A percentile compares a stretch with the other conserved stretches of the same genome.
Conservation (phyloP, 64 coral and sea anemone genomes). For the Pocillopora damicornis region DNA sequence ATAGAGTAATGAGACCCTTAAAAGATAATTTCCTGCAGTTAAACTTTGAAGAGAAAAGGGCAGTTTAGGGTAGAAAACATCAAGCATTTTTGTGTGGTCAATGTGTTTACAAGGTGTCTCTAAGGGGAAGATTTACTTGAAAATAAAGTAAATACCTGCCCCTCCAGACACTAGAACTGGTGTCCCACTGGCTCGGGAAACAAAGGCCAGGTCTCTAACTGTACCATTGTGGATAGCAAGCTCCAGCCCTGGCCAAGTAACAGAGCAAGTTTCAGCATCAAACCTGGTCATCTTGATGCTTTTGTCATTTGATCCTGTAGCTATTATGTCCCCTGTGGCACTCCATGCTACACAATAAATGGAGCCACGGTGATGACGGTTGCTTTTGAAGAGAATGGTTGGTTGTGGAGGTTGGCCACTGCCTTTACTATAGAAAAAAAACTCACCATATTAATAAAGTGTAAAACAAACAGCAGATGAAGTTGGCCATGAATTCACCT, state of each 20-base stretch:
- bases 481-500: neutral
- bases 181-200: conserved; percentile 68
- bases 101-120: neutral
- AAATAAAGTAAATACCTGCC: conserved; percentile 56
- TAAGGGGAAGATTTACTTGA: neutral
- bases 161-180: conserved; percentile 91
- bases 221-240: conserved; percentile 84
- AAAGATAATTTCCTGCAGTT: too few species aligned
- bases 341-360: conserved; percentile 97
- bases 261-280: conserved; percentile 75
- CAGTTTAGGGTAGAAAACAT: neutral
- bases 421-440: conserved; percentile 29
- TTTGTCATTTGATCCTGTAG: conserved; percentile 97
- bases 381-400: conserved; percentile 78
- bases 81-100: neutral
- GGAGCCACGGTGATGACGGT: conserved; percentile 86
- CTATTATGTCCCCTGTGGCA: conserved; percentile 66
- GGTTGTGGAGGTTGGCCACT: conserved; percentile 62
- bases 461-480: neutral
- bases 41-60: too few species aligned
- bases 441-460: neutral
- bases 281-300: conserved; percentile 83
- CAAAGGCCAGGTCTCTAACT: conserved; percentile 88
- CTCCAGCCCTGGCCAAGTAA: conserved; percentile 72
- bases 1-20: too few species aligned